Evolutionary conservation across 2,888 invertebrate species (phyloP).

Genomic region (Bombyx huttoni): DNA sequence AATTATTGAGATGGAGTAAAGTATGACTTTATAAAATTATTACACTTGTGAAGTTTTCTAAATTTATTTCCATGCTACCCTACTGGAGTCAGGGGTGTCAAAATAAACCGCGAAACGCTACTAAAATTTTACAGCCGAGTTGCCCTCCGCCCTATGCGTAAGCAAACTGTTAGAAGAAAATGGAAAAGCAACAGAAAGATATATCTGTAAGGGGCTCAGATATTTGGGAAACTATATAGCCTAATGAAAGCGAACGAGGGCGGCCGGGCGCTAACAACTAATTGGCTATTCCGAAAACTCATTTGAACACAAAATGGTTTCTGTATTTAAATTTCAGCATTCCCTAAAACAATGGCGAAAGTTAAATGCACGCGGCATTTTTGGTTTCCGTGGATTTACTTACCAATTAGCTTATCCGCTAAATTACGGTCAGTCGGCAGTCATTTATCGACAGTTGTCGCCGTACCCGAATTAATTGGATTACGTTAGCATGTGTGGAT

Average conservation of each 20-base stretch:
- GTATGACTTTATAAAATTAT: too few species aligned
- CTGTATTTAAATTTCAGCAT: conserved; percentile 70
- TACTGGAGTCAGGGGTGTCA: conserved; percentile 8
- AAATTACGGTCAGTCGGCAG: background rate
- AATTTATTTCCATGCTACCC: background rate
- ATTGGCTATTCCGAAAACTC: conserved; percentile 72
- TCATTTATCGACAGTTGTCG: background rate
- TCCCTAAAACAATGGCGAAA: conserved; percentile 64
- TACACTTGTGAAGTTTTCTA: too few species aligned
- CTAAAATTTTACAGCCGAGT: conserved; percentile 57
- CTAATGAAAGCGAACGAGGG: conserved; percentile 71
- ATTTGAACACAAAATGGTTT: conserved; percentile 73
- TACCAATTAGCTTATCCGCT: conserved; percentile 14
- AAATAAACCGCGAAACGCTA: conserved; percentile 46
- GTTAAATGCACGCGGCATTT: conserved; percentile 57
- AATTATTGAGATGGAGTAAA: too few species aligned
- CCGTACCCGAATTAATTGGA: background rate
- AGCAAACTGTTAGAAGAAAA: conserved; percentile 56
- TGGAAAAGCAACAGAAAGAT: conserved; percentile 61
- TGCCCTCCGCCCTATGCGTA: conserved; percentile 37
- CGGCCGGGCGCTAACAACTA: conserved; percentile 71
- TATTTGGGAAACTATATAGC: conserved; percentile 71
- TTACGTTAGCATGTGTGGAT: background rate
- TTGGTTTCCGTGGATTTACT: conserved; percentile 34
- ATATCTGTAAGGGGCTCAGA: conserved; percentile 65